Evolutionary conservation across 1,140 invertebrate species (phyloP).

Genomic region (Trinorchestia longiramus): DNA sequence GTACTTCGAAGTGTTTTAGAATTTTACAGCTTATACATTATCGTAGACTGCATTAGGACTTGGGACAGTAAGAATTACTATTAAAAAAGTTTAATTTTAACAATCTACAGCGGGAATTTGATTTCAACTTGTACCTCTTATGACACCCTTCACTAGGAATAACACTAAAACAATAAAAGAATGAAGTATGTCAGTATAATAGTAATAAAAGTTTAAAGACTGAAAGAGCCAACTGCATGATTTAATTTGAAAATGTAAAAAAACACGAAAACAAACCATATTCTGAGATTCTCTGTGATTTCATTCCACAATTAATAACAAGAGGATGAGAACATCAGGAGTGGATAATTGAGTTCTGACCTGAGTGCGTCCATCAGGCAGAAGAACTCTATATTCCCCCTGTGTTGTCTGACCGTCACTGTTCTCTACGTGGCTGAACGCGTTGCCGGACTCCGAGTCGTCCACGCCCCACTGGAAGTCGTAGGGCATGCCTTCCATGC

Average conservation of each 20-base stretch:
- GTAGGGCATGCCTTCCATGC: slow-evolving; percentile 60
- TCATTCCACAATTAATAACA: neutral
- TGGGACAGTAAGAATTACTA: too few species aligned
- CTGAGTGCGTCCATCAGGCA: slow-evolving; percentile 63
- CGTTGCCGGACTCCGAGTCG: slow-evolving; percentile 53
- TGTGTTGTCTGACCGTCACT: slow-evolving; percentile 59
- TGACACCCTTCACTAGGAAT: neutral
- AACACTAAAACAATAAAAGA: neutral
- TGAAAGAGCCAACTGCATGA: neutral
- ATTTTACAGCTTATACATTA: neutral
- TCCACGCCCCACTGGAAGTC: slow-evolving; percentile 61
- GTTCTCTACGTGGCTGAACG: slow-evolving; percentile 55
- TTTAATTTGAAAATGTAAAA: neutral
- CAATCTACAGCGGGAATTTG: neutral
- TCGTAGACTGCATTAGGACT: neutral
- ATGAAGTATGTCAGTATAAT: neutral
- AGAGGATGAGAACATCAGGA: neutral
- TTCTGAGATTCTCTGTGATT: neutral
- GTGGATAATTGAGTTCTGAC: neutral
- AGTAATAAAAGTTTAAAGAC: neutral
- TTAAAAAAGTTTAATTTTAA: neutral
- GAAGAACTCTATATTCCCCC: slow-evolving; percentile 58
- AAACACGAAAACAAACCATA: neutral
- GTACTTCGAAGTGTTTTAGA: too few species aligned
- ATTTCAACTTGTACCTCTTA: neutral